Evolutionary conservation across 2,888 invertebrate species (phyloP), one percentile per base, ranked within the genome.

Genomic region (Holacanthella duospinosa): DNA sequence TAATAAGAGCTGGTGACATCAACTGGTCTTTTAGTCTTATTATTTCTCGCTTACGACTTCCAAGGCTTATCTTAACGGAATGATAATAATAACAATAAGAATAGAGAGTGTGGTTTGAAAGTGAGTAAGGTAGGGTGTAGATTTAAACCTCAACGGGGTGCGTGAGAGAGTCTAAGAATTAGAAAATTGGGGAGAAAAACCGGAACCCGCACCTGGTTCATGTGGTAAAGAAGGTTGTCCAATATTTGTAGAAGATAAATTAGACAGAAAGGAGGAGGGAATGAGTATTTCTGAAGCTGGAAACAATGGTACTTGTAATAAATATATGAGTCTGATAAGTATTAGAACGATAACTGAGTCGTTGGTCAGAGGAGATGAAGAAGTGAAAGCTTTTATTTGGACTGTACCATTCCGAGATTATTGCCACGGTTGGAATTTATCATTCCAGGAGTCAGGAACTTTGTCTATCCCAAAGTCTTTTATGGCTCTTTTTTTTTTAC

Each of bases 201-300:
- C 44, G 64, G 66, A 59, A 62, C 6, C 36, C 36, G 9, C 36
- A 36, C 36, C 62, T 55, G 60, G 62, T 16, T 48, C 58, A 16
- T 57, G 36, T 36, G 36, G 59, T 12, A 55, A 26, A 28, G n/a
- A n/a, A 25, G 36, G n/a, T 53, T 24, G 66, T 71, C 66, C 69
- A 80, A 80, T 80, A 80, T 80, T 79, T 76, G 77, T 68, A 76
- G 77, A 76, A 80, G 80, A 80, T 80, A 80, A 80, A 80, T 80
- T 80, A 77, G 4, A 78, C 77, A 78, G 78, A 79, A 79, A 78
- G 78, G 78, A 77, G 77, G 65, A 43, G 26, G 43, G 70, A 71
- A 68, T 68, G 68, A 70, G 68, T 61, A 67, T 68, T 69, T 71
- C 60, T 9, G 68, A 68, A 64, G 67, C 63, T 60, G 66, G 63